Evolutionary conservation across 2,888 invertebrate species (phyloP), one percentile per base, ranked within the genome.

Genomic region (Xestia xanthographa): DNA sequence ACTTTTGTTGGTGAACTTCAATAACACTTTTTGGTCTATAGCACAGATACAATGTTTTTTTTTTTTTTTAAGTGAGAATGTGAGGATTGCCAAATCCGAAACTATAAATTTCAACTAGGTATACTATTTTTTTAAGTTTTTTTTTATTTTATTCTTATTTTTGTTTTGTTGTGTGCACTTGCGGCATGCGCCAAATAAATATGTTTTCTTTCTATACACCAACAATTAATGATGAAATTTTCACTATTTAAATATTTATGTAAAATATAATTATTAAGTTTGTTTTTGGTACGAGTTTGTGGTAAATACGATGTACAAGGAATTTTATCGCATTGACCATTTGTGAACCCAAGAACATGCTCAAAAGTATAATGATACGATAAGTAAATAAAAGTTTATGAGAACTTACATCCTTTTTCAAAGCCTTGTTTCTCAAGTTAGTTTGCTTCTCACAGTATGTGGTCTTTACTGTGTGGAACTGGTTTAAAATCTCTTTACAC

Each of bases 371-470:
- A 17, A 29, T 48, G 38, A 26, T 48, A 41, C 22, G 50, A 22
- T 50, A 22, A 12, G 12, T 34, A 41, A 29, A 72, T 72, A 5
- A 50, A 60, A 14, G 5, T 48, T 41, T 22, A 17, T 20, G n/a
- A 45, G 12, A 56, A 87, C 92, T 92, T 90, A 94, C 93, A 68
- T 87, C 90, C 70, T 86, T 86, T 43, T 66, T 77, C 62, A 82
- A 72, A 45, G 89, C 71, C 56, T 86, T 91, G 48, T 74, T 79
- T 75, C 85, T 92, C 26, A 96, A 90, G 29, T 87, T 83, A n/a
- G 85, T 77, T 88, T 96, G 96, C 80, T 95, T 96, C 60, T 92
- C 90, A 76, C 89, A 84, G 82, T 91, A 93, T n/a, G 72, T 87
- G 68, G 86, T 91, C 86, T 96, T 96, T 29, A 86, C 81, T 73